phyloP scores from a whole-genome alignment of 53 echinoderm and acorn worm genomes.

The Holothuria leucospilota region DNA sequence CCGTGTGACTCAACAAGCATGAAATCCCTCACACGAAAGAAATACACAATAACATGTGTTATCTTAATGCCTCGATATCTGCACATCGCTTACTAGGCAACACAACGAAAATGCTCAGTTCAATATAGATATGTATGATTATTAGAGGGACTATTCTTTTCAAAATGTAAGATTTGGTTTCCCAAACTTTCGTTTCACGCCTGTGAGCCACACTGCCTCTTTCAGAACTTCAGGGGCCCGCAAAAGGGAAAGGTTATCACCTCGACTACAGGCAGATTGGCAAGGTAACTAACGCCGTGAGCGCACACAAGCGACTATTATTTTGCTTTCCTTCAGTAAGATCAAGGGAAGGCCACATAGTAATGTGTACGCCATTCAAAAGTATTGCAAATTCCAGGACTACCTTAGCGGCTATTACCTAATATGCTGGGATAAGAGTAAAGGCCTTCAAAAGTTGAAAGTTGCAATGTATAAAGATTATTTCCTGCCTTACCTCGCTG shows the following conservation, averaged over 20 bases:
- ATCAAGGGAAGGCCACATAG: slow-evolving; percentile 10
- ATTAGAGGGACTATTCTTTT: slow-evolving; percentile 3
- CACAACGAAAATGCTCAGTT: too few species aligned
- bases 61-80: not conserved
- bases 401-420: too few species aligned
- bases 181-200: too few species aligned
- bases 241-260: not conserved
- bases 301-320: not conserved
- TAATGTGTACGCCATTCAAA: not conserved
- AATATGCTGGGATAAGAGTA: not conserved
- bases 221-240: not conserved
- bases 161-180: not conserved
- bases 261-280: slow-evolving; percentile 18
- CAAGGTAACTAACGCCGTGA: slow-evolving; percentile 34
- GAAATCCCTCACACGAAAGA: slow-evolving; percentile 5
- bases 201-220: too few species aligned
- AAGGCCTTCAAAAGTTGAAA: slow-evolving; percentile 1
- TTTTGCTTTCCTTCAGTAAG: not conserved
- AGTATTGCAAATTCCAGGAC: not conserved
- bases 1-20: slow-evolving; percentile 9
- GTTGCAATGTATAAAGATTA: not conserved
- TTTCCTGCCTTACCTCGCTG: slow-evolving; percentile 24
- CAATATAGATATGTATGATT: slow-evolving; percentile 10
- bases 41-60: slow-evolving; percentile 25
- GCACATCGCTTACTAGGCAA: too few species aligned